phyloP scores from a whole-genome alignment of 1,140 invertebrate genomes.

The Lasaia peninsularis region DNA sequence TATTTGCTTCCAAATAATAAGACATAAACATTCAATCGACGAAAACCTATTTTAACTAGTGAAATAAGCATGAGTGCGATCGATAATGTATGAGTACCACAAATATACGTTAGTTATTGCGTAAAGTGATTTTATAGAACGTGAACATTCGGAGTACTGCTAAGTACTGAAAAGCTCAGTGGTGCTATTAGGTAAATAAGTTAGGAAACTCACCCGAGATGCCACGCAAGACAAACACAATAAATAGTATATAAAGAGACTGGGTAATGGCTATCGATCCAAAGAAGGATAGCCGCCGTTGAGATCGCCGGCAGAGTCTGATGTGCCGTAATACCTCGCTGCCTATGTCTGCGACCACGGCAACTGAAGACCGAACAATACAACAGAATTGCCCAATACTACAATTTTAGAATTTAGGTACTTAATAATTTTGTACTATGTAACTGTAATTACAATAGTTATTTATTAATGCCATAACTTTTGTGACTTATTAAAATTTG shows the following conservation, averaged over 20 bases:
- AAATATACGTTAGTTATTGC: slow-evolving; percentile 24
- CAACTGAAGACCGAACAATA: slow-evolving; percentile 40
- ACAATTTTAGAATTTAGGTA: background rate
- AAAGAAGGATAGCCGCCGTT: slow-evolving; percentile 46
- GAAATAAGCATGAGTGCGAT: slow-evolving; percentile 15
- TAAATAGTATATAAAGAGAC: slow-evolving; percentile 21
- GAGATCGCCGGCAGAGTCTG: slow-evolving; percentile 58
- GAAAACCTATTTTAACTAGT: background rate
- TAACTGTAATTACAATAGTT: background rate
- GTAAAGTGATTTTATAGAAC: slow-evolving; percentile 41
- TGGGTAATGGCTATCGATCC: slow-evolving; percentile 28
- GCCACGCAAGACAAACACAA: slow-evolving; percentile 38
- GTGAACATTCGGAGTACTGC: slow-evolving; percentile 36
- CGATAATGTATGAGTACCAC: slow-evolving; percentile 23
- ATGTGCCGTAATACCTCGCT: slow-evolving; percentile 59
- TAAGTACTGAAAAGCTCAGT: slow-evolving; percentile 14
- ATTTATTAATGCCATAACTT: too few species aligned
- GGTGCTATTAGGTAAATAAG: background rate
- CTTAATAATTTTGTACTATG: background rate
- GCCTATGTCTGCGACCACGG: slow-evolving; percentile 59
- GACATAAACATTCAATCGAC: background rate
- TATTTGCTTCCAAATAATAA: background rate
- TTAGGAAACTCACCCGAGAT: slow-evolving; percentile 50
- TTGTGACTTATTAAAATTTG: too few species aligned
- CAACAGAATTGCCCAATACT: slow-evolving; percentile 32